Base-by-base conservation (phyloP, 2,797 vertebrate genomes). In the Rhinatrema bivittatum region DNA sequence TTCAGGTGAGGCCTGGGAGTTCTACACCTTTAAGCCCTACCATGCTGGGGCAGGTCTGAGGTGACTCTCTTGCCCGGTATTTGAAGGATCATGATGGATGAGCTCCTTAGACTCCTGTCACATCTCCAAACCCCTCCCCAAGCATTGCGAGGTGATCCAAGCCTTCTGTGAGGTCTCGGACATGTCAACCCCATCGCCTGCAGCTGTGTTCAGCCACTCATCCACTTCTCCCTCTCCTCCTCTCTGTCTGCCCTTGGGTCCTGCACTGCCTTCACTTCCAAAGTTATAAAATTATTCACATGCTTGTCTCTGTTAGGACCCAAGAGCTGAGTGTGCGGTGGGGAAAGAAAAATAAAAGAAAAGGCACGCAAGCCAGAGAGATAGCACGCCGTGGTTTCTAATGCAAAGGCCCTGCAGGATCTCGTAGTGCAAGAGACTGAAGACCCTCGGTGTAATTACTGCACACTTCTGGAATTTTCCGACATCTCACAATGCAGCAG, bases 91-190 rank as follows among this genome's bases (percentile, higher is more conserved):
- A 25, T 79, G 73, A 78, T 58, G 59, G 65, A 77, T 74, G 72
- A 67, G 53, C 21, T 51, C 53, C 60, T 4, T 2, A 48, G 61
- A 65, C 68, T 65, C 63, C 60, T 60, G 59, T 60, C 10, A 7
- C 60, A 68, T 56, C 60, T 68, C 42, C 38, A 35, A 46, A 55
- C 54, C 46, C 15, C 43, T 29, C 56, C 53, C 5, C 2, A 48
- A 52, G 40, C 23, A 59, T 50, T 63, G 51, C 41, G 53, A 66
- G 69, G 45, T n/a, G n/a, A n/a, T n/a, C n/a, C n/a, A n/a, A n/a
- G 54, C 69, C 45, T 55, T 69, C 68, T 78, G 80, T 80, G 78
- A 82, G 81, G 81, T 84, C 82, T 20, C 36, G 76, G 78, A 79
- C 75, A 74, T 4, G 59, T 63, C 59, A 56, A 76, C 60, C 70